These are phyloP conservation scores for Actinernus sp. DNA, from an alignment of 92 coral and sea anemone genomes.

Conservation along the genomic window DNA sequence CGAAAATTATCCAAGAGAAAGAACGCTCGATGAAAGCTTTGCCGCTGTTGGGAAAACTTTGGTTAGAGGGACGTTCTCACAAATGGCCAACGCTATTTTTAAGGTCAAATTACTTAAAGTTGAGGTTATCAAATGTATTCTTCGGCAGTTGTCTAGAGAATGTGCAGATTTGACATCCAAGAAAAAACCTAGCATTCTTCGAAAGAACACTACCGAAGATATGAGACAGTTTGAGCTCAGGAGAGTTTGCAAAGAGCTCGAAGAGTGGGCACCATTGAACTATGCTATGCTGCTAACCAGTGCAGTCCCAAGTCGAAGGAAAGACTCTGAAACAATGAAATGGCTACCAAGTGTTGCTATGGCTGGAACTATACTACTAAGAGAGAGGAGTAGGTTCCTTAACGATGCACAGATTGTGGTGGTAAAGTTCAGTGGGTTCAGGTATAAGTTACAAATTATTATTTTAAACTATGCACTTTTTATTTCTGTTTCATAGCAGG, in stretches of 20 bases:
- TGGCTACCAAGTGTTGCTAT: conserved; percentile 13
- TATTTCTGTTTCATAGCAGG: no score
- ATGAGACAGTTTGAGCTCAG: conserved; percentile 10
- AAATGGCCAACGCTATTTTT: conserved; percentile 27
- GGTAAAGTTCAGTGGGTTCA: conserved; percentile 8
- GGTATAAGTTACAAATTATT: no score
- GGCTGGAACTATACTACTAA: conserved; percentile 2
- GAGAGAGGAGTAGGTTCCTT: no score
- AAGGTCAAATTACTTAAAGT: conserved; percentile 7
- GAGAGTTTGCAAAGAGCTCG: conserved; percentile 13
- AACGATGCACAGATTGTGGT: background rate
- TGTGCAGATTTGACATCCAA: no score
- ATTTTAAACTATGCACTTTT: no score
- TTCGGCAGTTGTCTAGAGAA: no score
- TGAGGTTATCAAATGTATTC: no score
- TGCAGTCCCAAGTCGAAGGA: conserved; percentile 3
- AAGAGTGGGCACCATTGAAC: conserved; percentile 11
- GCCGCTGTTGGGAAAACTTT: conserved; percentile 6
- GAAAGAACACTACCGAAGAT: background rate
- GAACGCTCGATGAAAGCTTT: no score
- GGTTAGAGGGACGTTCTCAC: conserved; percentile 16
- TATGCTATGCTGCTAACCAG: conserved; percentile 1
- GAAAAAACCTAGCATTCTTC: conserved; percentile 19
- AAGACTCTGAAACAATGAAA: background rate
- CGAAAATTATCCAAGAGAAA: no score